Conservation (phyloP, 1,140 invertebrate genomes). For the Pentalonia nigronervosa region DNA sequence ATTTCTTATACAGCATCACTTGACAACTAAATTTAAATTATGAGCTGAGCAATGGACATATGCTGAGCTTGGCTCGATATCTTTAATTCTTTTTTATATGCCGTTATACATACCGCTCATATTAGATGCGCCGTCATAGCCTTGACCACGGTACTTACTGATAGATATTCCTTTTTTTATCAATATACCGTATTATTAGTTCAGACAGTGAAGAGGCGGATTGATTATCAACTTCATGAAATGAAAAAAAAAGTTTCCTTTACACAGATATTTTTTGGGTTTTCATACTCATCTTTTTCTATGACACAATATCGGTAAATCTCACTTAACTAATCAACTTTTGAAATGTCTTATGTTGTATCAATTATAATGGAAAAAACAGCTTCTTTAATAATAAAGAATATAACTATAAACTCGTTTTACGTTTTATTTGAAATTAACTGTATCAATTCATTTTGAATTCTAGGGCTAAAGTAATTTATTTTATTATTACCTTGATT, state of each 20-base stretch:
- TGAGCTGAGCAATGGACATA: neutral
- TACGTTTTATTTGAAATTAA: no score
- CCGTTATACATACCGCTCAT: no score
- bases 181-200: neutral
- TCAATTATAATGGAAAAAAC: constrained; percentile 1
- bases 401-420: no score
- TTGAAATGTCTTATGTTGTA: neutral
- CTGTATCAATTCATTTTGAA: no score
- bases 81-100: no score
- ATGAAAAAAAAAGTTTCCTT: neutral
- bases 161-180: neutral
- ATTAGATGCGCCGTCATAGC: neutral
- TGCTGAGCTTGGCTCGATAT: no score
- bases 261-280: neutral
- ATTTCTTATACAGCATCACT: neutral
- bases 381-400: neutral
- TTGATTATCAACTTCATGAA: neutral
- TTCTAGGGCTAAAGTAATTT: no score
- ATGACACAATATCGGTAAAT: neutral
- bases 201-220: neutral
- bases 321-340: neutral
- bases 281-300: neutral
- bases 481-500: no score
- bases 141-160: neutral
- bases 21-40: neutral